A percentile compares a stretch with the other conserved stretches of the same genome.
phyloP scores from a whole-genome alignment of 1,140 invertebrate genomes.

The Drosophila sp. region DNA sequence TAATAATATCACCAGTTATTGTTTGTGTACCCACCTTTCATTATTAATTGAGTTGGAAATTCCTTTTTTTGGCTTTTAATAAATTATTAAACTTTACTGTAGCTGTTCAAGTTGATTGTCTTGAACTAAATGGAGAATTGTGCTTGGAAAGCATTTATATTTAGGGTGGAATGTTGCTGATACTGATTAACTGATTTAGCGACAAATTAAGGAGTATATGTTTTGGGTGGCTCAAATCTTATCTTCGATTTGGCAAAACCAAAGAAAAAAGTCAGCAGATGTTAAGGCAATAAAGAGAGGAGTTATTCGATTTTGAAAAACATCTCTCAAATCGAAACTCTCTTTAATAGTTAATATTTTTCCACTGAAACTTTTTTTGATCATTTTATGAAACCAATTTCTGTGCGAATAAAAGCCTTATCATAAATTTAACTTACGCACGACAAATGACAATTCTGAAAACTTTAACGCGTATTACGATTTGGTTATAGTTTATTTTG shows the following conservation, averaged over 20 bases:
- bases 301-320: neutral
- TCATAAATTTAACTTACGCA: constrained; percentile 7
- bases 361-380: neutral
- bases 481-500: constrained; percentile 3
- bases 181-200: constrained; percentile 34
- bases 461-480: neutral
- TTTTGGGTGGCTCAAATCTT: constrained; percentile 38
- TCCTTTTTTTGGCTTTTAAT: constrained; percentile 15
- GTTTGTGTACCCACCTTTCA: constrained; percentile 25
- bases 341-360: neutral
- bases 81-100: constrained; percentile 19
- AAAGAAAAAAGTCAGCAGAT: constrained; percentile 18
- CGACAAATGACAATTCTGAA: constrained; percentile 8
- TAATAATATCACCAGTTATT: neutral
- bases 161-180: constrained; percentile 37
- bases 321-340: constrained; percentile 1
- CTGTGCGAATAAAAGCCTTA: neutral
- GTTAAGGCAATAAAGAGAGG: constrained; percentile 10
- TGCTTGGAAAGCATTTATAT: constrained; percentile 41
- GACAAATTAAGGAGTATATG: constrained; percentile 39
- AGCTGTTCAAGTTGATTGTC: constrained; percentile 20
- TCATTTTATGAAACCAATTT: neutral
- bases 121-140: constrained; percentile 40
- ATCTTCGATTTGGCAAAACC: constrained; percentile 23
- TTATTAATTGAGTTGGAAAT: constrained; percentile 34